phyloP scores from a whole-genome alignment of 2,797 vertebrate species.

The Hypotaenidia philippensis region DNA sequence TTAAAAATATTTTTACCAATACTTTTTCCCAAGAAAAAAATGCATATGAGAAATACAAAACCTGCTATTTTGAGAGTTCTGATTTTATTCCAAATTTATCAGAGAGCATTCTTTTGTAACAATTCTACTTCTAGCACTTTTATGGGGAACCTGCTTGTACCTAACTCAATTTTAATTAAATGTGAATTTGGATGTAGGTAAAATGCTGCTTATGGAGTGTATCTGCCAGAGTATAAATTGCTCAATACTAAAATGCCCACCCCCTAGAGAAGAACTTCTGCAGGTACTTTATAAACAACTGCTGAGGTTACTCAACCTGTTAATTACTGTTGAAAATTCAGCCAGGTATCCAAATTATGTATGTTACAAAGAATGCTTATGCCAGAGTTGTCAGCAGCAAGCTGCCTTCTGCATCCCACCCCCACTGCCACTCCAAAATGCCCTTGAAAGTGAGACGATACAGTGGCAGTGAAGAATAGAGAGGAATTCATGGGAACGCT shows the following conservation, averaged over 20 bases:
- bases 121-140: neutral
- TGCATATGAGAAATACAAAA: neutral
- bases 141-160: neutral
- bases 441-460: conserved; percentile 60
- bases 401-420: conserved; percentile 34
- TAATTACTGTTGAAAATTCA: conserved; percentile 58
- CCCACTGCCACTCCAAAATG: conserved; percentile 28
- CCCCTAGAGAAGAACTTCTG: conserved; percentile 37
- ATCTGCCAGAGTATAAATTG: conserved; percentile 30
- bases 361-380: conserved; percentile 31
- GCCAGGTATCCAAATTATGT: conserved; percentile 50
- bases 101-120: neutral
- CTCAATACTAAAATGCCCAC: conserved; percentile 8
- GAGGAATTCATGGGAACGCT: conserved; percentile 44
- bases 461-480: conserved; percentile 32
- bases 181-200: neutral
- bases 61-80: neutral
- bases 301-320: conserved; percentile 61
- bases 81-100: neutral
- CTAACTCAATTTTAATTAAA: neutral
- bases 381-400: conserved; percentile 54
- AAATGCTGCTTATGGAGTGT: neutral
- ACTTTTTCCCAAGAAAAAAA: neutral
- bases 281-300: conserved; percentile 62
- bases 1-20: neutral